Evolutionary conservation across 1,140 invertebrate genomes (phyloP), one percentile per base, ranked within the genome.

Genomic region (Drosophila repleta): DNA sequence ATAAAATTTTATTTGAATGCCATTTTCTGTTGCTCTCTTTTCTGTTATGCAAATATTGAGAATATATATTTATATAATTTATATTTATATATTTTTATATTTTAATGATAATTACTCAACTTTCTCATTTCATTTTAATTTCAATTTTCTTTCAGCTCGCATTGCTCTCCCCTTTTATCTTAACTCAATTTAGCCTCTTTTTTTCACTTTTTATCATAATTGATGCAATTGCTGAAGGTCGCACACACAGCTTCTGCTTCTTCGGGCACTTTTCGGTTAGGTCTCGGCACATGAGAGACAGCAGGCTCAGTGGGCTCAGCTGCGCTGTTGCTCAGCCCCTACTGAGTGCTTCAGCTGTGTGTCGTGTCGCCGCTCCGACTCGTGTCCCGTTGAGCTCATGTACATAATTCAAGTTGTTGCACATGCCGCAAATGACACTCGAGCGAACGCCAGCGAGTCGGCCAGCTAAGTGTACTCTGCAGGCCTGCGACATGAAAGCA

Each of bases 331-430:
- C 39, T 41, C 39, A 41, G n/a, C 41, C 32, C 29, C 24, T 5
- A 32, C 62, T 13, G 26, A 24, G 52, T 37, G 32, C 32, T 56
- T 15, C 29, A 45, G 29, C 21, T 29, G 39, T 29, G 39, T 15
- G 39, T 43, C 39, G n/a, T 43, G n/a, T 15, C 39, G n/a, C n/a
- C 13, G 63, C 24, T 18, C 32, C 43, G 63, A n/a, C 52, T 21
- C 37, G 8, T 32, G 51, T 53, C 17, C 29, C 29, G 32, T 60
- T 60, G 41, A 66, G 69, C 74, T 87, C 78, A 65, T 88, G 82
- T 82, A 70, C 82, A 88, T 87, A 87, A 88, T 88, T 87, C 82
- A 87, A 87, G 82, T 88, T 88, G 82, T 87, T 87, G 82, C 82
- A 88, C 82, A 87, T 87, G 82, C 83, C 82, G 66, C 82, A 87